Evolutionary conservation across 1,140 invertebrate species (phyloP).

Genomic region (Melanaphis sacchari): DNA sequence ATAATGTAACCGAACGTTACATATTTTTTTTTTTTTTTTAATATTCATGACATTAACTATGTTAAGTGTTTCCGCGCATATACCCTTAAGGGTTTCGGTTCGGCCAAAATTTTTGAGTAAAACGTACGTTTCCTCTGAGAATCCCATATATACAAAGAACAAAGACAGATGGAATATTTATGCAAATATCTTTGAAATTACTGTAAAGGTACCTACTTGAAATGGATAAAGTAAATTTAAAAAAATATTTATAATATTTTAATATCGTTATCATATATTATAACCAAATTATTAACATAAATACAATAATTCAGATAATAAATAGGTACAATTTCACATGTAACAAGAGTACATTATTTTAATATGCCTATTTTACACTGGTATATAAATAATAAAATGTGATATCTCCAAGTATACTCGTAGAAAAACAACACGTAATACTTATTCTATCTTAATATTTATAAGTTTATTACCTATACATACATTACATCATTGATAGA

Average conservation of each 20-base stretch:
- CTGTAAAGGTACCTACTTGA: not conserved
- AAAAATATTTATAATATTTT: not conserved
- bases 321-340: not conserved
- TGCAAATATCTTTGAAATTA: conserved; percentile 2
- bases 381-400: not conserved
- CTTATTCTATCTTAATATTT: not conserved
- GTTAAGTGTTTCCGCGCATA: not conserved
- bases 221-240: not conserved
- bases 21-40: not conserved
- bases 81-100: not conserved
- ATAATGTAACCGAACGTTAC: not conserved
- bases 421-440: not conserved
- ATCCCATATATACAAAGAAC: not conserved
- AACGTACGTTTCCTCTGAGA: not conserved
- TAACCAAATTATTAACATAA: not conserved
- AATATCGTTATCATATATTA: not conserved
- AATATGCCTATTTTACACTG: not conserved
- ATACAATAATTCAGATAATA: not conserved
- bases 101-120: not conserved
- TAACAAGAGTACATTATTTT: not conserved
- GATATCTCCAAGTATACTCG: too few relatives aligned
- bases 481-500: not conserved
- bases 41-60: not conserved
- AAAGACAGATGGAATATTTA: not conserved
- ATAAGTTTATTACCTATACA: not conserved